phyloP scores from a whole-genome alignment of 2,113 vertebrate species.

The Phylloscopus trochiloides region DNA sequence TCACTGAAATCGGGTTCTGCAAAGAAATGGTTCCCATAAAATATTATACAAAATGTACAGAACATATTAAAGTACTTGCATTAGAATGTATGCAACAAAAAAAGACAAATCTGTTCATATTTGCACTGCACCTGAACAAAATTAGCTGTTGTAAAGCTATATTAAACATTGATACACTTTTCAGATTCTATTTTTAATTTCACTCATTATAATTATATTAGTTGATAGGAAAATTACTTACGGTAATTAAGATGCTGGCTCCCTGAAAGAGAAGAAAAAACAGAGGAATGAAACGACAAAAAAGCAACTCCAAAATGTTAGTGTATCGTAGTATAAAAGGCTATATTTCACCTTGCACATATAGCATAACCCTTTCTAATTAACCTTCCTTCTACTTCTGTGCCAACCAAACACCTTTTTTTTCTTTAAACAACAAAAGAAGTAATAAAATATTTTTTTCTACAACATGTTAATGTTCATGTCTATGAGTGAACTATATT shows the following conservation, averaged over 20 bases:
- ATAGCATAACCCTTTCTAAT: neutral
- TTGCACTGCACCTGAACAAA: slow-evolving; percentile 18
- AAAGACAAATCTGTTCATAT: slow-evolving; percentile 24
- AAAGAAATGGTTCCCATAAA: slow-evolving; percentile 51
- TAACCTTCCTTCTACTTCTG: slow-evolving; percentile 9
- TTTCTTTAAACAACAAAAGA: neutral
- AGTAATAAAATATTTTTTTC: neutral
- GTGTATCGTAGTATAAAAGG: neutral
- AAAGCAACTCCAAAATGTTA: neutral
- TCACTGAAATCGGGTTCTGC: slow-evolving; percentile 54
- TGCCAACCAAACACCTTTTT: neutral
- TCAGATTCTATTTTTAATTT: slow-evolving; percentile 31
- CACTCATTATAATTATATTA: slow-evolving; percentile 36
- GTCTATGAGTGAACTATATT: neutral
- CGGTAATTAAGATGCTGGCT: slow-evolving; percentile 55
- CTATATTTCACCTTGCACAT: neutral
- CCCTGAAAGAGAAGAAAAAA: slow-evolving; percentile 48
- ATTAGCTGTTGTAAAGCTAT: slow-evolving; percentile 30
- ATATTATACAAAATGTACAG: neutral
- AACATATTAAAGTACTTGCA: neutral
- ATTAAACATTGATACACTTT: slow-evolving; percentile 40
- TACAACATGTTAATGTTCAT: neutral
- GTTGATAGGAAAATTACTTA: slow-evolving; percentile 57
- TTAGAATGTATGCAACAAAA: slow-evolving; percentile 8
- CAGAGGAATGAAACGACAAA: neutral